Percentiles rank a stretch among this genome's conserved stretches.
These are phyloP conservation scores for Cherax destructor DNA, from an alignment of 1,140 invertebrate genomes.

Conservation along the genomic window DNA sequence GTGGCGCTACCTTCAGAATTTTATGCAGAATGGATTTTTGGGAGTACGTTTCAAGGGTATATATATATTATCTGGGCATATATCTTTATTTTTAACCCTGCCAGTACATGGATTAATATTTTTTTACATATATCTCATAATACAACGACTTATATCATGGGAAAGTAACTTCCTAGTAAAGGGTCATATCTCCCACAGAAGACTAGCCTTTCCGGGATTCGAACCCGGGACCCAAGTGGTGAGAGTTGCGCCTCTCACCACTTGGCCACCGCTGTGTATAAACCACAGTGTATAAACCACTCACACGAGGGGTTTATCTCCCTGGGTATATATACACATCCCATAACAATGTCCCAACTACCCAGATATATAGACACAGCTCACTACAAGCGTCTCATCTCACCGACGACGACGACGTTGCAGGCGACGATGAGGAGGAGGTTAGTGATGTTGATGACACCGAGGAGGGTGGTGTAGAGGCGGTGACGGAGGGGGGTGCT, in stretches of 20 bases:
- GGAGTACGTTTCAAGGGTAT: not conserved
- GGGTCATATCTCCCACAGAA: no score
- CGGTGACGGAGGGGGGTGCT: constrained; percentile 41
- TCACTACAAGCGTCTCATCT: not conserved
- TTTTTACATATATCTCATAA: no score
- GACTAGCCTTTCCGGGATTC: no score
- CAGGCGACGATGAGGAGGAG: constrained; percentile 63
- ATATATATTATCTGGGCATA: not conserved
- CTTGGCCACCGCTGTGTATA: no score
- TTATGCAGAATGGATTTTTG: no score
- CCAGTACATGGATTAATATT: no score
- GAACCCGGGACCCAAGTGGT: no score
- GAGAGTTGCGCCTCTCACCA: no score
- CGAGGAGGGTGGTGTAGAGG: constrained; percentile 60
- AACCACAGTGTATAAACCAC: not conserved
- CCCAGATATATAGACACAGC: not conserved
- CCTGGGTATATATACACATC: not conserved
- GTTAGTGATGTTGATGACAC: constrained; percentile 49
- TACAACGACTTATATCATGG: no score
- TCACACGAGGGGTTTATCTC: not conserved
- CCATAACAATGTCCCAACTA: not conserved
- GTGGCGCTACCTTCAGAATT: no score
- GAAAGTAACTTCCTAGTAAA: no score
- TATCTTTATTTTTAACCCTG: no score
- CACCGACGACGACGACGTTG: constrained; percentile 67